Base-by-base conservation (phyloP, 2,797 vertebrate genomes). In the Galago senegalensis region DNA sequence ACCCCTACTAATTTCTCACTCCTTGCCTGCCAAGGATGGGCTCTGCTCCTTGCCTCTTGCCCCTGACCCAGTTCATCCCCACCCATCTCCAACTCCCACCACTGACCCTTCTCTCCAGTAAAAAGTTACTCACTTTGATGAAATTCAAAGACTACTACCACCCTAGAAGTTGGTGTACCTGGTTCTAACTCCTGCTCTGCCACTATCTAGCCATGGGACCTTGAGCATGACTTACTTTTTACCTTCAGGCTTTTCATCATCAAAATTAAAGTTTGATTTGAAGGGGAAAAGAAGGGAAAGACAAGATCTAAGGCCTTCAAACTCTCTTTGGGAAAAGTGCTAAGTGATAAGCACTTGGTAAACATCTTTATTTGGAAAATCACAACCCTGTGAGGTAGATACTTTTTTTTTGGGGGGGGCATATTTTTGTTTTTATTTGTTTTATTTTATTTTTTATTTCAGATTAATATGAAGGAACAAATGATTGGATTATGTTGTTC, bases 1-100 rank as follows among this genome's bases (percentile, higher is more conserved):
- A 88, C 31, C 37, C 73, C 29, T 80, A 61, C 46, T 95, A 93
- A 93, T 92, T 40, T 93, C 88, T 94, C 60, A 72, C 29, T 96
- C 34, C 34, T 21, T 86, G 20, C 4, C 60, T 95, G 63, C 86
- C 88, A 95, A 95, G 27, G 40, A 89, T 76, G 89, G 85, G 27
- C 82, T 95, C n/a, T 82, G 13, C 73, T 88, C 21, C 43, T 29
- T 63, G 34, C 69, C 60, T 88, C 65, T 88, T 93, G 56, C 93
- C 25, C 25, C 37, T 76, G 46, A 80, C 58, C 63, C 84, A 88
- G 27, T 87, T 92, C 76, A 86, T 89, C 37, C 10, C 40, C n/a
- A 86, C 65, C 65, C 29, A 58, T 83, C 60, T 92, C 53, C 53
- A 92, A 29, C 34, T 75, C 4, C 29, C 37, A 84, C 43, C 17